Conservation (phyloP, 2,888 invertebrate species). For the Liposcelis brunnea region DNA sequence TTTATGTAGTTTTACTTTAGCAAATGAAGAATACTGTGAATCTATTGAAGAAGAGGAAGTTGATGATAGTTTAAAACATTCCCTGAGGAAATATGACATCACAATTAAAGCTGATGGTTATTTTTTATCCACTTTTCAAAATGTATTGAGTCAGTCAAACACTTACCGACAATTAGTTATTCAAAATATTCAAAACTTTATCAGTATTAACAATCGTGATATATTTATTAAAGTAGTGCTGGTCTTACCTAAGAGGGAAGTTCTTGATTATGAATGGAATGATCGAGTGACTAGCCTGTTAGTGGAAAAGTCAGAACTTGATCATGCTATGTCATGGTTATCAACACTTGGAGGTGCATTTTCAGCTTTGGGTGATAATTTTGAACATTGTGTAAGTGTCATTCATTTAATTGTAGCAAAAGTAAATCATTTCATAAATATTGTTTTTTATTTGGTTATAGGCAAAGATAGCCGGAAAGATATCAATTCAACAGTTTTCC, state of each 20-base stretch:
- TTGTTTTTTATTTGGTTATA: constrained; percentile 23
- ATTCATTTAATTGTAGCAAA: background rate
- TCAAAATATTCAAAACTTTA: constrained; percentile 11
- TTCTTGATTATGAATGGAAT: constrained; percentile 44
- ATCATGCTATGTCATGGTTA: constrained; percentile 80
- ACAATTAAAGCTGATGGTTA: constrained; percentile 22
- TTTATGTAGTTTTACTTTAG: too few species aligned
- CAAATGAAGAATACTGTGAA: too few species aligned
- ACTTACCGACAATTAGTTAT: constrained; percentile 19
- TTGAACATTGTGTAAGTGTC: constrained; percentile 50
- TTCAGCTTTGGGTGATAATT: constrained; percentile 84
- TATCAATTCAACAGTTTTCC: constrained; percentile 66
- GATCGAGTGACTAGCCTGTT: constrained; percentile 30
- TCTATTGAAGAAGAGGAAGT: too few species aligned
- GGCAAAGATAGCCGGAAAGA: constrained; percentile 78
- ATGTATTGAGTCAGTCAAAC: constrained; percentile 20
- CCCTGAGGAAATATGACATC: background rate
- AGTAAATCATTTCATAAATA: constrained; percentile 9
- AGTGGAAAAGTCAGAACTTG: constrained; percentile 54
- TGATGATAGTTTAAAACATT: too few species aligned
- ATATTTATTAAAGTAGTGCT: constrained; percentile 27
- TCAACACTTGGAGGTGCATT: constrained; percentile 94
- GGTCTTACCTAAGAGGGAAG: constrained; percentile 37
- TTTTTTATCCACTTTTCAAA: constrained; percentile 23
- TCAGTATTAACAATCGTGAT: constrained; percentile 10